phyloP scores from a whole-genome alignment of 2,113 vertebrate species.

The Pongo abelii region DNA sequence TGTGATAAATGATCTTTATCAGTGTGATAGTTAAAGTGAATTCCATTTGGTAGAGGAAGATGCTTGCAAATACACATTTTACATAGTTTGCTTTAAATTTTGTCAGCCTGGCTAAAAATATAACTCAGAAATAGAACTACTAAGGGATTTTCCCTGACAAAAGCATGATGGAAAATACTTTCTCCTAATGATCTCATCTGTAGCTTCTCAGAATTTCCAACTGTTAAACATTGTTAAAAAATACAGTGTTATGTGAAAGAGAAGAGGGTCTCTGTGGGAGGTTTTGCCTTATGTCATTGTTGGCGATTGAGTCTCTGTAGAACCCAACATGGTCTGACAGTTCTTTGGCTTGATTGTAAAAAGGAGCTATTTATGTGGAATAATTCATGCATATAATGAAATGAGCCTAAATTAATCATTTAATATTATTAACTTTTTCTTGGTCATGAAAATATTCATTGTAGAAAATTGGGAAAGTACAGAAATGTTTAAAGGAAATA shows the following conservation, averaged over 20 bases:
- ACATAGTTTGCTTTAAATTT: slow-evolving; percentile 18
- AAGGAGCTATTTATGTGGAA: neutral
- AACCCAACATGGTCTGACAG: slow-evolving; percentile 28
- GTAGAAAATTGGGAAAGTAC: neutral
- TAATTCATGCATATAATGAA: slow-evolving; percentile 19
- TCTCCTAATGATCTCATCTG: slow-evolving; percentile 61
- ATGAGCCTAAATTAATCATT: slow-evolving; percentile 38
- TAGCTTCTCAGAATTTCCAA: slow-evolving; percentile 52
- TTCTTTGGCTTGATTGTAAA: slow-evolving; percentile 41
- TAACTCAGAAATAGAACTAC: slow-evolving; percentile 37
- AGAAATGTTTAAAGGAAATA: neutral
- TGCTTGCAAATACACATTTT: slow-evolving; percentile 16
- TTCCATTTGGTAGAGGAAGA: neutral
- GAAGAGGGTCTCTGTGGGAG: slow-evolving; percentile 47
- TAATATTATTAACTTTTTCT: slow-evolving; percentile 21
- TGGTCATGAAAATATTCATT: neutral
- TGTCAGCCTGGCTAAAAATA: slow-evolving; percentile 29
- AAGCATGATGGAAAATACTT: slow-evolving; percentile 22
- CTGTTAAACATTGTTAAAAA: slow-evolving; percentile 48
- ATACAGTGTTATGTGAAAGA: slow-evolving; percentile 37
- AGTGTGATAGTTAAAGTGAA: neutral
- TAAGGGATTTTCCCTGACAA: slow-evolving; percentile 60
- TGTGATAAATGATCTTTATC: neutral
- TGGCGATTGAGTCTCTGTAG: neutral
- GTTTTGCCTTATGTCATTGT: slow-evolving; percentile 39